phyloP scores from a whole-genome alignment of 2,888 invertebrate genomes.

The Andrena marginata region DNA sequence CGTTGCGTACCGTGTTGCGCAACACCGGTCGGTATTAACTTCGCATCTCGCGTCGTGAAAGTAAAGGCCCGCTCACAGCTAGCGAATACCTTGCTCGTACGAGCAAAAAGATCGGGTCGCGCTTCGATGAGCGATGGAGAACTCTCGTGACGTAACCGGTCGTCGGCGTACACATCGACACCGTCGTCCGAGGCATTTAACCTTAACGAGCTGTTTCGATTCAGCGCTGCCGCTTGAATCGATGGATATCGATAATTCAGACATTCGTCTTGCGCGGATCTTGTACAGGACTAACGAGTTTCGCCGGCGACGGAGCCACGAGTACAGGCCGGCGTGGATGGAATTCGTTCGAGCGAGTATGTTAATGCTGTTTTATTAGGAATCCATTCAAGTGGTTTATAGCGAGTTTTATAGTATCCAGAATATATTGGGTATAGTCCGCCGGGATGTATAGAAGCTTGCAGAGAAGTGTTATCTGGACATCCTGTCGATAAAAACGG shows the following conservation, averaged over 20 bases:
- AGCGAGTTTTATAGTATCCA: background rate
- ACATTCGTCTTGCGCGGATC: background rate
- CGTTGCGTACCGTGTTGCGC: slow-evolving; percentile 58
- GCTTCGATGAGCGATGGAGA: background rate
- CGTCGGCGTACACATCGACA: too few relatives aligned
- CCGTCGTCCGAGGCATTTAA: too few relatives aligned
- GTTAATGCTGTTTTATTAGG: background rate
- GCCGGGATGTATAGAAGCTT: background rate
- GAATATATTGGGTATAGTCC: background rate
- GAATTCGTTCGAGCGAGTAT: background rate
- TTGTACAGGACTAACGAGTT: background rate
- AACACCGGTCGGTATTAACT: slow-evolving; percentile 54
- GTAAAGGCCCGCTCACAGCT: slow-evolving; percentile 54
- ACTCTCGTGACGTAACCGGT: background rate
- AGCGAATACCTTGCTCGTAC: background rate
- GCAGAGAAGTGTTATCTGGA: background rate
- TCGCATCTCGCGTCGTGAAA: slow-evolving; percentile 52
- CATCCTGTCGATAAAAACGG: slow-evolving; percentile 24
- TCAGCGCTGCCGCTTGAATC: too few relatives aligned
- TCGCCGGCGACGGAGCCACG: background rate
- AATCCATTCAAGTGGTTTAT: background rate
- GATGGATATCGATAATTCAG: background rate
- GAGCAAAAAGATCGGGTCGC: slow-evolving; percentile 1
- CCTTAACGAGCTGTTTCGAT: too few relatives aligned
- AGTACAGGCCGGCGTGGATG: background rate